A percentile compares a stretch with the other conserved stretches of the same genome.
phyloP scores from a whole-genome alignment of 2,888 invertebrate species.

The Eupithecia subfuscata region DNA sequence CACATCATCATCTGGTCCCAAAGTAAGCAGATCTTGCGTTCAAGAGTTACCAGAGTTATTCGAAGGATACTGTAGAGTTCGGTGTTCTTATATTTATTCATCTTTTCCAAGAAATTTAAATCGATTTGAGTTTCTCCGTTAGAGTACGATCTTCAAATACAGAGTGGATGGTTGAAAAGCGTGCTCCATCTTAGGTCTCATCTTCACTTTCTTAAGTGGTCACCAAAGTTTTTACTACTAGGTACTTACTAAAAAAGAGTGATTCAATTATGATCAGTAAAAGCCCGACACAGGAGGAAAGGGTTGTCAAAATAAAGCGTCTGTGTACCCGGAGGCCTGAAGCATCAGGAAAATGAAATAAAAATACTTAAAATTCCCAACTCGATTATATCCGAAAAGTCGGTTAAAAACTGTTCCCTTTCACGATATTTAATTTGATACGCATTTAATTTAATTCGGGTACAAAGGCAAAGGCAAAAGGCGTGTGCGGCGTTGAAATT shows the following conservation, averaged over 20 bases:
- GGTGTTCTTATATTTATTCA: too few species aligned
- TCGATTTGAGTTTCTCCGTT: not conserved
- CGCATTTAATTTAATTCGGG: constrained; percentile 56
- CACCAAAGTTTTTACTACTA: not conserved
- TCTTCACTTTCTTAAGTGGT: not conserved
- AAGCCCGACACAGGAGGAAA: not conserved
- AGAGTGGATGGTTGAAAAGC: not conserved
- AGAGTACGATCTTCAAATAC: not conserved
- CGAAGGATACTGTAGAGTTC: too few species aligned
- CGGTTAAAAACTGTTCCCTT: constrained; percentile 15
- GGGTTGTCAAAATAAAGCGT: not conserved
- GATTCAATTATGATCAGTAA: not conserved
- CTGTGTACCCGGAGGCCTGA: not conserved
- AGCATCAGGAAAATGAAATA: not conserved
- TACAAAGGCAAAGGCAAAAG: constrained; percentile 47
- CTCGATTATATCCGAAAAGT: constrained; percentile 16
- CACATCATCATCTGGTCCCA: not conserved
- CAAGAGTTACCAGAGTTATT: not conserved
- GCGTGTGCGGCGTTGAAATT: constrained; percentile 54
- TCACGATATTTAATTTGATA: constrained; percentile 41
- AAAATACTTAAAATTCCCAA: not conserved
- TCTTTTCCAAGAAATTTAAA: not conserved
- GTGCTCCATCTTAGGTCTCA: not conserved
- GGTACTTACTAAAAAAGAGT: too few species aligned
- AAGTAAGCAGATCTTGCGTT: not conserved